Evolutionary conservation across 2,113 vertebrate species (phyloP), one percentile per base, ranked within the genome.

Genomic region (Callaeas wilsoni): DNA sequence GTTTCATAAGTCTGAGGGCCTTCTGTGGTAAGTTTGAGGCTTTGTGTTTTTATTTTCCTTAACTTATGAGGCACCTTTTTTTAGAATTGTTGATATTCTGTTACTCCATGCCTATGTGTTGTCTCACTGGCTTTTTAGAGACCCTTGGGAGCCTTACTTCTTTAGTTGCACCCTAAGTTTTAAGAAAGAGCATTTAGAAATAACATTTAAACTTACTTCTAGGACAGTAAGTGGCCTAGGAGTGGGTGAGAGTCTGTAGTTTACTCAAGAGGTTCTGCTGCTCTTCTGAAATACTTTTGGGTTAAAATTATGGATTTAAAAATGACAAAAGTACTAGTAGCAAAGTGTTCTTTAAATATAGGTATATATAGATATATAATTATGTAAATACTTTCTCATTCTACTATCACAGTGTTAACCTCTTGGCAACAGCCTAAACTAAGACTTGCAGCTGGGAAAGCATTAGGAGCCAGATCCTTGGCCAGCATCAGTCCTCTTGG

Each of bases 21-120:
- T 96, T 95, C 91, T 96, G 82, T 80, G 94, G 81, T 96, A 96
- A 95, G 94, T 94, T 85, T 96, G 92, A 97, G 96, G 95, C 95
- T 96, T 96, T 97, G 46, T 77, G 52, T 94, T 97, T 92, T 97
- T 97, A 94, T 98, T 98, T 98, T 98, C 97, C 97, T 96, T 98
- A 98, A 97, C 96, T 95, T 93, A 96, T 92, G 96, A 97, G 98
- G 97, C 97, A 97, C 93, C 94, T 97, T 97, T 95, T 87, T 95
- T 73, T 88, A 96, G 87, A 88, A 71, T 56, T 80, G 85, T 93
- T 93, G 49, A 84, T 94, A 95, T 79, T 60, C 96, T 98, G 96
- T 98, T 98, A 97, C 97, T 97, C 93, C 97, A 95, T 97, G 94
- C 93, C 93, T 96, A 15, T 42, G 97, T 97, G 92, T 97, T 98